Evolutionary conservation across 2,113 vertebrate species (phyloP).

Genomic region (Stictonetta naevosa): DNA sequence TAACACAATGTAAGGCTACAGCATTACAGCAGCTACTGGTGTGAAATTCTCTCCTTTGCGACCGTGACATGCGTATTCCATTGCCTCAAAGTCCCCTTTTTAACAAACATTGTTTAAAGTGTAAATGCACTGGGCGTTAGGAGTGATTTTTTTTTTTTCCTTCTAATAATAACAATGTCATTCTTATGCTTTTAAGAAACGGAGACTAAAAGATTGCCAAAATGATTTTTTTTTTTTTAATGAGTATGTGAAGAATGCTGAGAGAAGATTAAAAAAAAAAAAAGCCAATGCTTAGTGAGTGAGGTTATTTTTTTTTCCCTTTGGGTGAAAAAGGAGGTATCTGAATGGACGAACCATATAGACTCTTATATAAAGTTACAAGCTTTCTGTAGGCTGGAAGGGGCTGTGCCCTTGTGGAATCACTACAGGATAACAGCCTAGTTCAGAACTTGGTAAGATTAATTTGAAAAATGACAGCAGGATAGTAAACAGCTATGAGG

Average conservation of each 20-base stretch:
- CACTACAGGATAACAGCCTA: not conserved
- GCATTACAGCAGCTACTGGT: not conserved
- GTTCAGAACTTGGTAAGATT: not conserved
- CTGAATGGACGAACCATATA: not conserved
- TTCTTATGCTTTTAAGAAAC: not conserved
- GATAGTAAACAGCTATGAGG: not conserved
- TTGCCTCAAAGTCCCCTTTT: not conserved
- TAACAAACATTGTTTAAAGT: not conserved
- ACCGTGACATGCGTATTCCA: not conserved
- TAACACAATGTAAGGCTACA: not conserved
- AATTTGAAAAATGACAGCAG: not conserved
- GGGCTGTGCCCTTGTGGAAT: not conserved
- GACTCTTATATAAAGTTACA: not conserved
- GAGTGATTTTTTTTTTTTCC: not conserved
- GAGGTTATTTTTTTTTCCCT: not conserved
- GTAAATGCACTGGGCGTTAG: not conserved
- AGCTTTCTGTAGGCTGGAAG: not conserved
- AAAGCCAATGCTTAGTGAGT: not conserved
- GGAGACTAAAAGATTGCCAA: not conserved
- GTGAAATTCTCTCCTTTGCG: not conserved
- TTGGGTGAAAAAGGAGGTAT: not conserved
- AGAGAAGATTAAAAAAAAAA: not conserved
- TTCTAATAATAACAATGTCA: not conserved
- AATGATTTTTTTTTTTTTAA: not conserved
- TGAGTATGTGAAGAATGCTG: not conserved